These are phyloP conservation scores for Podilymbus podiceps DNA, from an alignment of 2,113 vertebrate species.

Conservation along the genomic window DNA sequence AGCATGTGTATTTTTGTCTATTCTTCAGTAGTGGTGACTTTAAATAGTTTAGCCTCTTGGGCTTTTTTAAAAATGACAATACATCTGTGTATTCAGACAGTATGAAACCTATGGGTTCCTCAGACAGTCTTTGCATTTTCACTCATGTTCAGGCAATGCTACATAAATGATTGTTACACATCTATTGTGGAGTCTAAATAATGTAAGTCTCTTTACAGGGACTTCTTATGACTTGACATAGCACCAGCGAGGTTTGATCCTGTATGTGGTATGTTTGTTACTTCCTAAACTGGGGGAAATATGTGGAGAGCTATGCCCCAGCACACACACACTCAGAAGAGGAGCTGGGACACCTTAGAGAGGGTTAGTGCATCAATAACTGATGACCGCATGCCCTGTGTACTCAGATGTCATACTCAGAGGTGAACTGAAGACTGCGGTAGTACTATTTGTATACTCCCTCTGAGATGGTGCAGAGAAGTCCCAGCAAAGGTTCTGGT, in stretches of 20 bases:
- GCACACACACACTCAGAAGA: not conserved
- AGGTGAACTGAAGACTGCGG: not conserved
- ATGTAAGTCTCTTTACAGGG: not conserved
- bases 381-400: too few relatives aligned
- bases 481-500: not conserved
- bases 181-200: not conserved
- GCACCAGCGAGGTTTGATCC: not conserved
- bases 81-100: not conserved
- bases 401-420: accelerated
- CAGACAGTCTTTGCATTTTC: not conserved
- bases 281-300: not conserved
- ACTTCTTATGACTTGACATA: not conserved
- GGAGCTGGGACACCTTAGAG: not conserved
- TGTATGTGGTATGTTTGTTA: not conserved
- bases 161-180: not conserved
- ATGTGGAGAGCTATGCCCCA: accelerated
- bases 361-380: not conserved
- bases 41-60: not conserved
- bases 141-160: not conserved
- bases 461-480: not conserved
- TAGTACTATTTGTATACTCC: not conserved
- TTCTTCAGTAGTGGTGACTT: not conserved
- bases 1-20: not conserved
- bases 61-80: not conserved
- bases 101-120: not conserved